Conservation (phyloP, 2,113 vertebrate species). For the Hystrix cristata region DNA sequence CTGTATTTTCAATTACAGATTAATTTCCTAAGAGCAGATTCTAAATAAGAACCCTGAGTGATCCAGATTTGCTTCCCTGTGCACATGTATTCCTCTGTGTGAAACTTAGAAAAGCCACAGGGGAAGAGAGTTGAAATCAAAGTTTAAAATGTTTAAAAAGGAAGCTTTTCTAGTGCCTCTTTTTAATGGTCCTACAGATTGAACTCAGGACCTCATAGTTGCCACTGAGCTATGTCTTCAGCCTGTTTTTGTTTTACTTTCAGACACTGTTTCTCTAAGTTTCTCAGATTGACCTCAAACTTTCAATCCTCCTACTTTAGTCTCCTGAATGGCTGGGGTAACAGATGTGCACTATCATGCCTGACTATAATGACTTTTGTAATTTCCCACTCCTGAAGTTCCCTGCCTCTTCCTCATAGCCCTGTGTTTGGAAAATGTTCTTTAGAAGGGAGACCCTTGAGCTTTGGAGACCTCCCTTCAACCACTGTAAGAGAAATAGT, state of each 20-base stretch:
- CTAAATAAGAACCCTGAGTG: not conserved
- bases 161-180: not conserved
- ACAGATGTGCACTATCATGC: not conserved
- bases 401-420: not conserved
- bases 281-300: not conserved
- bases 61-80: not conserved
- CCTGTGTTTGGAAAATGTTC: not conserved
- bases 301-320: not conserved
- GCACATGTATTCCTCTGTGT: not conserved
- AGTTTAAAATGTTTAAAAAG: not conserved
- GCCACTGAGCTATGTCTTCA: not conserved
- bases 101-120: not conserved
- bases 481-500: slow-evolving; percentile 59
- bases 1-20: not conserved
- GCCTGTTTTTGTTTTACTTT: not conserved
- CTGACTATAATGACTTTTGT: not conserved
- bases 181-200: not conserved
- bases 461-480: not conserved
- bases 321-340: not conserved
- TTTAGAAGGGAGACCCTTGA: not conserved
- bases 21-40: slow-evolving; percentile 5
- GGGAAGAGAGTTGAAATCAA: not conserved
- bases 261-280: not conserved
- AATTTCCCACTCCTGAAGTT: not conserved
- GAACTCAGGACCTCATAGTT: not conserved